Conservation (phyloP, 2,888 invertebrate genomes). For the Luperina testacea region DNA sequence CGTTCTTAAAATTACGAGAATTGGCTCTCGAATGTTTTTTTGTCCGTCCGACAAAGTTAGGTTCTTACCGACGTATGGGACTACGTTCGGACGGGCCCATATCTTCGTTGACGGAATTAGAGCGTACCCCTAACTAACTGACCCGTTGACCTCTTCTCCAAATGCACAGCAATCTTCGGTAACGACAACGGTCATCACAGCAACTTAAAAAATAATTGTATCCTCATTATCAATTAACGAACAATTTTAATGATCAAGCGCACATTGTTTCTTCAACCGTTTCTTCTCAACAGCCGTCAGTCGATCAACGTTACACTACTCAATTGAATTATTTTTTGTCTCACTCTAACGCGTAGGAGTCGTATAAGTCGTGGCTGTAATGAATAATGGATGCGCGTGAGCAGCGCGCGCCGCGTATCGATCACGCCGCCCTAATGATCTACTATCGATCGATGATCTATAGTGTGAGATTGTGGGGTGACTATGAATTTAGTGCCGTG, state of each 20-base stretch:
- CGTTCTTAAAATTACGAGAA: no score
- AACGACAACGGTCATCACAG: background rate
- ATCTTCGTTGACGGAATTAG: background rate
- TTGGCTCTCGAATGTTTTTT: no score
- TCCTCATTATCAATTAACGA: conserved; percentile 41
- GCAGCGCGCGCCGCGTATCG: conserved; percentile 63
- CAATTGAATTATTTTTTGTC: conserved; percentile 62
- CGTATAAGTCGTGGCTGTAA: conserved; percentile 45
- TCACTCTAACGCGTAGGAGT: conserved; percentile 45
- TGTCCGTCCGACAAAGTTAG: no score
- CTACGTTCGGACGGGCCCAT: background rate
- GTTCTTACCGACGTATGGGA: background rate
- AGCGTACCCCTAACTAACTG: background rate
- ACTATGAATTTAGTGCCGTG: conserved; percentile 19
- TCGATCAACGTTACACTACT: conserved; percentile 58
- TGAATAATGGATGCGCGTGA: conserved; percentile 61
- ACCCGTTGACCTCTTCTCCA: background rate
- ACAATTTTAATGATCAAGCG: conserved; percentile 46
- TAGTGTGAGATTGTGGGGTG: conserved; percentile 52
- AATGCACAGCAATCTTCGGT: background rate
- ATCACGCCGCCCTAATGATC: conserved; percentile 69
- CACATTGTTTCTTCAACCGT: conserved; percentile 33
- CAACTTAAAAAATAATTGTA: background rate
- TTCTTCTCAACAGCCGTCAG: conserved; percentile 46
- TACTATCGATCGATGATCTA: conserved; percentile 67